A percentile compares a stretch with the other conserved stretches of the same genome.
These are phyloP conservation scores for Scaptodrosophila lebanonensis DNA, from an alignment of 1,140 invertebrate species.

Conservation along the genomic window DNA sequence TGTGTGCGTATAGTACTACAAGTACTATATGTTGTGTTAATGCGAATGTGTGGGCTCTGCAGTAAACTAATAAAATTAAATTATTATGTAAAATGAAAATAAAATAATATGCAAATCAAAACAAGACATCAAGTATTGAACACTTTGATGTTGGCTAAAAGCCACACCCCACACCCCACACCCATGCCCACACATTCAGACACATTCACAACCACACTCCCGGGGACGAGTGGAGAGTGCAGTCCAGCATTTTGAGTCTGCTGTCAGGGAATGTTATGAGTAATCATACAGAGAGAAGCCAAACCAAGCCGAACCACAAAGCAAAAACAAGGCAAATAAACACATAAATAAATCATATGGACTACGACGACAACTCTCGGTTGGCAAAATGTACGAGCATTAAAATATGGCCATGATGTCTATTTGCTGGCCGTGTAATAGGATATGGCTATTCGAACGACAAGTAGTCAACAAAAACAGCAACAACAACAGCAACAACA, in stretches of 20 bases:
- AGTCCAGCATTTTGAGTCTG: too few species aligned
- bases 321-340: slow-evolving; percentile 62
- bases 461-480: slow-evolving; percentile 2
- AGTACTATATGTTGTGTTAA: slow-evolving; percentile 28
- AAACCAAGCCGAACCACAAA: background rate
- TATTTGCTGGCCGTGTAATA: slow-evolving; percentile 32
- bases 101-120: slow-evolving; percentile 72
- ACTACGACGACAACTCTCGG: slow-evolving; percentile 71
- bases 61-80: slow-evolving; percentile 72
- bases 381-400: slow-evolving; percentile 46
- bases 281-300: slow-evolving; percentile 39
- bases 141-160: too few species aligned
- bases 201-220: too few species aligned
- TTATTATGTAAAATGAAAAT: slow-evolving; percentile 73
- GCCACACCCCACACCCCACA: too few species aligned
- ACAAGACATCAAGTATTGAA: slow-evolving; percentile 38
- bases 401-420: slow-evolving; percentile 58
- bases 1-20: too few species aligned
- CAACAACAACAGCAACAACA: background rate
- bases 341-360: slow-evolving; percentile 73
- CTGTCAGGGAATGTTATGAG: slow-evolving; percentile 51
- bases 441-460: slow-evolving; percentile 31
- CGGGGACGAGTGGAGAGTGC: too few species aligned
- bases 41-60: slow-evolving; percentile 45
- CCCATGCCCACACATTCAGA: too few species aligned